Base-by-base conservation (phyloP, 2,113 vertebrate species). In the Dasypus novemcinctus region DNA sequence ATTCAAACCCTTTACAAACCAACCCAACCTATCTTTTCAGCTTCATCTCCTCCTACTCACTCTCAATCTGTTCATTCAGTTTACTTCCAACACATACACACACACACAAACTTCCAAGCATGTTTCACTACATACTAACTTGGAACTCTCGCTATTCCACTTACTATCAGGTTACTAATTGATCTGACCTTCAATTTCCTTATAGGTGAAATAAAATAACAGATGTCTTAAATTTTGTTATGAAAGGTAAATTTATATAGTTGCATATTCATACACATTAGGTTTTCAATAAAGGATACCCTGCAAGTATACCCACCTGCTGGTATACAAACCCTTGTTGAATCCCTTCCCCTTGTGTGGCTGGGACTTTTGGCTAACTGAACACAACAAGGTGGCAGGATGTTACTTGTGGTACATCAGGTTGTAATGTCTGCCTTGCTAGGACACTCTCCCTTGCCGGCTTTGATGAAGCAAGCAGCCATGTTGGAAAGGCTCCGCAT, bases 301-400 rank as follows among this genome's bases (percentile, higher is more conserved):
- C 74, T 23, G 69, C 52, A 59, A 41, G 49, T 8, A 36, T 15
- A n/a, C 36, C 75, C 36, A 43, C 27, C 14, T 90, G 21, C n/a
- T 14, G 29, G 33, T 72, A 29, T 46, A 6, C 29, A 18, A 36
- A 5, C 6, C 5, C n/a, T 75, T 46, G 15, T n/a, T 9, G 4
- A 80, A 29, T 33, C 5, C 11, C 1, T 43, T 14, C 25, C 5
- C 17, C 3, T 36, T 80, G 36, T 0, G 0, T 63, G 66, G 59
- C 7, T 25, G 64, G 41, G 4, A 14, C 8, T 41, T 5, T 9
- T 29, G 17, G 78, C 0, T 23, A 57, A 38, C 0, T 54, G 23
- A 75, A 87, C 23, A 25, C 5, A 7, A 27, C 13, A 25, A 7
- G 25, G 20, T 4, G 15, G 46, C 43, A 36, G 61, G 25, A 46